Evolutionary conservation across 2,113 vertebrate species (phyloP).

Genomic region (Anarrhichthys ocellatus): DNA sequence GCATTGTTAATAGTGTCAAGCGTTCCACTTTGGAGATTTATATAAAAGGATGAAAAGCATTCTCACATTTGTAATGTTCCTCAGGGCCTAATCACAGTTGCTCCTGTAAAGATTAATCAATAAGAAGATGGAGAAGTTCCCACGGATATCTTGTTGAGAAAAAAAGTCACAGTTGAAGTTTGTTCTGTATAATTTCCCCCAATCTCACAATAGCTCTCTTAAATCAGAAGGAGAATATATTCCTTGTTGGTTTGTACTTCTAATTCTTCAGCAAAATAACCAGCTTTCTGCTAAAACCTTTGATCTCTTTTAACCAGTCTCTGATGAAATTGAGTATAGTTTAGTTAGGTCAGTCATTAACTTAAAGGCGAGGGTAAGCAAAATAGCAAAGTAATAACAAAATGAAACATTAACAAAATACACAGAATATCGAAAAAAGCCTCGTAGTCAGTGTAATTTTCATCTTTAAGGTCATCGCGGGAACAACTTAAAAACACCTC

Average conservation of each 20-base stretch:
- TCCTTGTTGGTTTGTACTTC: background rate
- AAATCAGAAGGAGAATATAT: background rate
- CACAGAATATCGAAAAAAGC: background rate
- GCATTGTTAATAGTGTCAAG: conserved; percentile 31
- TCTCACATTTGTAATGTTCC: conserved; percentile 19
- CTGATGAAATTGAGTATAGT: conserved; percentile 5
- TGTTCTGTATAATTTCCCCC: background rate
- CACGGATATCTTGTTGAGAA: background rate
- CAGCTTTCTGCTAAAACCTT: background rate
- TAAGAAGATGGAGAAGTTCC: background rate
- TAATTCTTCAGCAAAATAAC: background rate
- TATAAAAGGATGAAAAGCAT: conserved; percentile 19
- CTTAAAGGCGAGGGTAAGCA: background rate
- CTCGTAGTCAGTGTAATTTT: background rate
- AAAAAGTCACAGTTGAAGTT: background rate
- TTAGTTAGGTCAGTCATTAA: background rate
- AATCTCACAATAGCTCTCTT: background rate
- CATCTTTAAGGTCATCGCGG: background rate
- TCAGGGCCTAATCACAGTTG: conserved; percentile 1
- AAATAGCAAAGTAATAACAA: background rate
- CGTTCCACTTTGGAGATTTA: conserved; percentile 34
- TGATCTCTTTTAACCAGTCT: background rate
- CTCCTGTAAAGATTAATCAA: background rate
- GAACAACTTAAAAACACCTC: background rate
- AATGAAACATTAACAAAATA: background rate